Evolutionary conservation across 1,140 invertebrate species (phyloP).

Genomic region (Dufourea novaeangliae): DNA sequence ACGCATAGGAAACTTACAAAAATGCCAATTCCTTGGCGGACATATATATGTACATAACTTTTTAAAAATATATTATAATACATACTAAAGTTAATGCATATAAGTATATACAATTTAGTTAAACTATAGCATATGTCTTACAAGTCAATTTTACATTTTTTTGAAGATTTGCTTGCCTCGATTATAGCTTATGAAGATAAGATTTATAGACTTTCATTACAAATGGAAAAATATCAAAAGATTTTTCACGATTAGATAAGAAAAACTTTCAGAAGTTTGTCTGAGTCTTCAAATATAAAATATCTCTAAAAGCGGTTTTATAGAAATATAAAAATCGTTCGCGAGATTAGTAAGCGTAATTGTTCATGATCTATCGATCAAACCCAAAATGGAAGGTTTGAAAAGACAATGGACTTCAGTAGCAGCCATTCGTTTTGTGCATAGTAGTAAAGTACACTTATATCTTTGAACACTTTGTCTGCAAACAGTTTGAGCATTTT

Average conservation of each 20-base stretch:
- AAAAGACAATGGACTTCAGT: neutral
- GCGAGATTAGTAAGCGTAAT: constrained; percentile 49
- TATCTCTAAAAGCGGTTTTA: constrained; percentile 27
- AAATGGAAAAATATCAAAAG: constrained; percentile 21
- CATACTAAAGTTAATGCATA: constrained; percentile 69
- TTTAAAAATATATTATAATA: constrained; percentile 75
- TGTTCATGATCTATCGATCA: constrained; percentile 33
- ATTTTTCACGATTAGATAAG: constrained; percentile 6
- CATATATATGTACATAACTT: constrained; percentile 70
- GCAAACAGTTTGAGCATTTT: constrained; percentile 51
- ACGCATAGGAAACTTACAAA: constrained; percentile 53
- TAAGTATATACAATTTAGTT: constrained; percentile 70
- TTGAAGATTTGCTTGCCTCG: constrained; percentile 16
- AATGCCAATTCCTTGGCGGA: constrained; percentile 38
- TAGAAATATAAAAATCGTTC: constrained; percentile 33
- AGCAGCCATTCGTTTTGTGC: constrained; percentile 6
- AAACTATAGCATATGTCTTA: constrained; percentile 52
- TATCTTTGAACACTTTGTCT: constrained; percentile 57
- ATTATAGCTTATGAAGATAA: constrained; percentile 8
- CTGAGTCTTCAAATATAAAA: constrained; percentile 17
- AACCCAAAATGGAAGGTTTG: constrained; percentile 30
- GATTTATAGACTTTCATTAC: neutral
- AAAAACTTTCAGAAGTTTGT: constrained; percentile 27
- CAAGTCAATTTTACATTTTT: constrained; percentile 54
- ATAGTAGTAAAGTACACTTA: constrained; percentile 33